These are phyloP conservation scores for Austrolebias charrua DNA, from an alignment of 2,797 vertebrate species.

Conservation along the genomic window DNA sequence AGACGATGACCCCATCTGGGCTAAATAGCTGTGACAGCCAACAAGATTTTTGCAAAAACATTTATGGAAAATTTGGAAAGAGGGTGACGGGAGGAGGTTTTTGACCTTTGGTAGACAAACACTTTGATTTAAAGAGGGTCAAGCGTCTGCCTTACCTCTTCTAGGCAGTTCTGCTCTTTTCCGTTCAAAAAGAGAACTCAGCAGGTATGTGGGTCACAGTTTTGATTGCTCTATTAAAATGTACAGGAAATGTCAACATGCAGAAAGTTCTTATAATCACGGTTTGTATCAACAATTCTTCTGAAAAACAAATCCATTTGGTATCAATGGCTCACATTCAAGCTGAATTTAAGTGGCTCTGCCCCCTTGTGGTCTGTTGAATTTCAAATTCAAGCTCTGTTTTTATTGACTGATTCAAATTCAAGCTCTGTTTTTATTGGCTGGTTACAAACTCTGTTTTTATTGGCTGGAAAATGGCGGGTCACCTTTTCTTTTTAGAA, in stretches of 20 bases:
- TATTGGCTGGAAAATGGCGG: too few relatives aligned
- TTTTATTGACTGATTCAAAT: too few relatives aligned
- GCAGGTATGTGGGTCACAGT: slow-evolving; percentile 67
- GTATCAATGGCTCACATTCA: too few relatives aligned
- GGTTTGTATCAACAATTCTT: too few relatives aligned
- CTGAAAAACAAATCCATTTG: too few relatives aligned
- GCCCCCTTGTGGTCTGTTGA: too few relatives aligned
- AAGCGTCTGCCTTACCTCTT: not conserved
- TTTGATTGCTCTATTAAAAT: slow-evolving; percentile 44
- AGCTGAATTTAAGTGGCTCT: too few relatives aligned
- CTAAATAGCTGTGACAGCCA: slow-evolving; percentile 41
- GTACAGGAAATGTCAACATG: slow-evolving; percentile 35
- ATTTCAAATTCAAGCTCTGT: too few relatives aligned
- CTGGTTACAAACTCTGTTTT: too few relatives aligned
- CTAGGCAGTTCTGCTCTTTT: not conserved
- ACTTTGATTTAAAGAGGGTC: slow-evolving; percentile 55
- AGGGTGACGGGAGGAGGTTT: slow-evolving; percentile 19
- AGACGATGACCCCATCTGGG: slow-evolving; percentile 34
- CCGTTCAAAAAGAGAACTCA: slow-evolving; percentile 50
- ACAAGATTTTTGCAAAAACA: slow-evolving; percentile 25
- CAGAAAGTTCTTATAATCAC: too few relatives aligned
- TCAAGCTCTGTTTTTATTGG: too few relatives aligned
- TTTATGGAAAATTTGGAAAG: slow-evolving; percentile 29
- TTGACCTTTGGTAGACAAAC: slow-evolving; percentile 37
- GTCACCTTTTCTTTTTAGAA: too few relatives aligned